Evolutionary conservation across 2,797 vertebrate genomes (phyloP), one percentile per base, ranked within the genome.

Genomic region (Enteromius paludinosus): DNA sequence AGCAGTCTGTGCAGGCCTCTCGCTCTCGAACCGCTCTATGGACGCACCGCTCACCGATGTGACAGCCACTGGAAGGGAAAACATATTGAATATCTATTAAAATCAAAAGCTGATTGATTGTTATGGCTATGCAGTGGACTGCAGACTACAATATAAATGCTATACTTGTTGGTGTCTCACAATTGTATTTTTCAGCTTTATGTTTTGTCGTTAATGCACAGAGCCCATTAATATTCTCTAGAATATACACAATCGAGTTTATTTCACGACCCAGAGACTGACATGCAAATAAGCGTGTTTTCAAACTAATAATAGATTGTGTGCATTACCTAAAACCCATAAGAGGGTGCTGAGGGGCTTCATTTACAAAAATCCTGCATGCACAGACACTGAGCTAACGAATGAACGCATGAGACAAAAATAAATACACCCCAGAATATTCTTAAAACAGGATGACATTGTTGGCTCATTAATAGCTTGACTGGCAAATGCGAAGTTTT

Each of bases 391-490:
- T 93, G 90, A 93, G 91, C 90, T 93, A 93, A 95, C 92, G 93
- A 91, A 84, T 92, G 94, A 94, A 92, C 92, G 94, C 94, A 93
- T 90, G 88, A 86, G 93, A 94, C 94, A 93, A 93, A 95, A 95
- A 95, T 95, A 95, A 95, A 92, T 90, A 91, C 90, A 93, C 94
- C 93, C 89, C 80, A 94, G 93, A 93, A 90, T 91, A 93, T 87
- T 93, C 91, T 91, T 87, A 94, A 95, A 94, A 92, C 93, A 79
- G 88, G 90, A 90, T 62, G 66, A 69, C 80, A 83, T 82, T 75
- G 80, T 76, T 85, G 78, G 56, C 68, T 83, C 65, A 62, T 76
- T 49, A 84, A 84, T 80, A 78, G 76, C 64, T 25, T 78, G 14
- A 49, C 23, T 12, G n/a, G 73, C 56, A 78, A 66, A 62, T 11